These are phyloP conservation scores for Centropristis striata DNA, from an alignment of 2,113 vertebrate species.

Conservation along the genomic window DNA sequence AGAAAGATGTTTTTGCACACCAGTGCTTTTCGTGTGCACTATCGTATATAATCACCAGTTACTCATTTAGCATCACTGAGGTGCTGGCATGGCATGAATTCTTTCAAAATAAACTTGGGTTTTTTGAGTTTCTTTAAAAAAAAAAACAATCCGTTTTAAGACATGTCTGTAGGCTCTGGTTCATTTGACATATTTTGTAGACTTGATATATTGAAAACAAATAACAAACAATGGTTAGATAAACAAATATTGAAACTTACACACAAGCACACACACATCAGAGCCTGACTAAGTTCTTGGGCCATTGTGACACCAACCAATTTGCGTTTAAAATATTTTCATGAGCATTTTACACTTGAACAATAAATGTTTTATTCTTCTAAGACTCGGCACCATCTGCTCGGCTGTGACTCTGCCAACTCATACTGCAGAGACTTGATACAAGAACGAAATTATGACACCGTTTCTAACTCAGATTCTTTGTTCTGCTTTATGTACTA, in stretches of 20 bases:
- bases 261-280: slow-evolving; percentile 8
- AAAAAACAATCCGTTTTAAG: no score
- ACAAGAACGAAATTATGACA: slow-evolving; percentile 10
- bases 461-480: slow-evolving; percentile 1
- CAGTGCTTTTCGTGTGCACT: no score
- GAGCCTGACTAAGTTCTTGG: slow-evolving; percentile 14
- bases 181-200: background rate
- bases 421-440: slow-evolving; percentile 24
- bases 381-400: slow-evolving; percentile 58
- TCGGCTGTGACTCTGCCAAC: slow-evolving; percentile 44
- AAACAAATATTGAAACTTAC: background rate
- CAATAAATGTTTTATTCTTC: slow-evolving; percentile 43
- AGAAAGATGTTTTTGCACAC: no score
- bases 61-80: no score
- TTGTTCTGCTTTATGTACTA: background rate
- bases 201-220: background rate
- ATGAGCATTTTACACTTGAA: slow-evolving; percentile 57
- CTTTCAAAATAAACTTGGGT: no score
- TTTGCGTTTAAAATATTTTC: slow-evolving; percentile 49
- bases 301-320: slow-evolving; percentile 14
- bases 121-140: no score
- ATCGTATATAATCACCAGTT: no score
- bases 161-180: no score
- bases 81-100: no score
- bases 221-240: background rate